phyloP scores from a whole-genome alignment of 2,888 invertebrate genomes.

The Lycocerus yunnanus region DNA sequence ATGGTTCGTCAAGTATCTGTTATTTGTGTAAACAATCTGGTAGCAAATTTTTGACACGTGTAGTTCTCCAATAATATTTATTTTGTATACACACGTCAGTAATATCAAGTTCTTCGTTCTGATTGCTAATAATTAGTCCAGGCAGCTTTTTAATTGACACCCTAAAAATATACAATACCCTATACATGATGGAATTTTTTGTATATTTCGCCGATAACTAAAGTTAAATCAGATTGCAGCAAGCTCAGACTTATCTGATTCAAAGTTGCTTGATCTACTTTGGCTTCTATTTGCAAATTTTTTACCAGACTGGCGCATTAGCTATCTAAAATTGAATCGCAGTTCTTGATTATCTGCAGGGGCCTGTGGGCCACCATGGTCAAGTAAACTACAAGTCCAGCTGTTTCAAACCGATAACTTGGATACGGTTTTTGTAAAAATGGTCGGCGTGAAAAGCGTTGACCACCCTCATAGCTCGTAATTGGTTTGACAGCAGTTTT shows the following conservation, averaged over 20 bases:
- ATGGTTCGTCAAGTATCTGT: slow-evolving; percentile 42
- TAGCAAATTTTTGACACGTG: slow-evolving; percentile 35
- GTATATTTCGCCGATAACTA: not conserved
- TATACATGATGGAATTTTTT: not conserved
- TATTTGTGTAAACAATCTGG: slow-evolving; percentile 41
- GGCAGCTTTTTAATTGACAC: too few relatives aligned
- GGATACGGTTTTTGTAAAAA: slow-evolving; percentile 4
- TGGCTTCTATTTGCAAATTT: not conserved
- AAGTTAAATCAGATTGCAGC: not conserved
- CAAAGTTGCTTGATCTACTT: not conserved
- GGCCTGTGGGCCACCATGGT: slow-evolving; percentile 15
- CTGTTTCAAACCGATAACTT: slow-evolving; percentile 14
- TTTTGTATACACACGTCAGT: slow-evolving; percentile 8
- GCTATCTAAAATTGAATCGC: not conserved
- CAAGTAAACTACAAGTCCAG: slow-evolving; percentile 24
- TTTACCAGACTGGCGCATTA: not conserved
- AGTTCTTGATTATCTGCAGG: not conserved
- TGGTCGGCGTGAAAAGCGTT: not conserved
- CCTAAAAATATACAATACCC: not conserved
- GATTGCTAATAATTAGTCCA: not conserved
- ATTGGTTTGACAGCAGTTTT: not conserved
- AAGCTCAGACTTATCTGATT: not conserved
- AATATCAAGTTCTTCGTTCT: slow-evolving; percentile 11
- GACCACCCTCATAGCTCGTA: not conserved
- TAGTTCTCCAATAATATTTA: slow-evolving; percentile 36